Evolutionary conservation across 2,888 invertebrate species (phyloP).

Genomic region (Torymus aiolomorphi): DNA sequence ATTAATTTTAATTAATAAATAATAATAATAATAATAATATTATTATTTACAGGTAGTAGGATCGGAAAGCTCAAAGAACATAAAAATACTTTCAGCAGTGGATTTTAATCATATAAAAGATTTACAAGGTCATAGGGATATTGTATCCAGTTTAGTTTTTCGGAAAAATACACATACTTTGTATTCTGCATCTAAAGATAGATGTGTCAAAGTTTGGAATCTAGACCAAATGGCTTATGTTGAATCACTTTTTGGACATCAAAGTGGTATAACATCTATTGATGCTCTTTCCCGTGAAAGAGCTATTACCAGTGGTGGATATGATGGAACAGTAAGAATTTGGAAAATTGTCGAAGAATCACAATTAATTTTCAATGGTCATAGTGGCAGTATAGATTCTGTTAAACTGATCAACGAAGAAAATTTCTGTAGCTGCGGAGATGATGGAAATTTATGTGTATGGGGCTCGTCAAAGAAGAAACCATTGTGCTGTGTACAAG

Average conservation of each 20-base stretch:
- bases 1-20: neutral
- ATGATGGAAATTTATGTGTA: slow-evolving; percentile 90
- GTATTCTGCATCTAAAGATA: slow-evolving; percentile 87
- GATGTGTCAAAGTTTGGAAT: slow-evolving; percentile 95
- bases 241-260: too few relatives aligned
- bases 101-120: slow-evolving; percentile 86
- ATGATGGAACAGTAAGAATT: slow-evolving; percentile 90
- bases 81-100: slow-evolving; percentile 91
- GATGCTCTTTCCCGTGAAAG: slow-evolving; percentile 92
- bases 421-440: slow-evolving; percentile 93
- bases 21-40: too few relatives aligned
- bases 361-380: slow-evolving; percentile 94
- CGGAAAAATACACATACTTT: slow-evolving; percentile 90
- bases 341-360: slow-evolving; percentile 99
- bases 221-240: slow-evolving; percentile 96
- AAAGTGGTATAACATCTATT: slow-evolving; percentile 89
- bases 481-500: slow-evolving; percentile 92
- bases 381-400: slow-evolving; percentile 88
- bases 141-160: slow-evolving; percentile 88
- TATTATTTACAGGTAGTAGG: slow-evolving; percentile 78
- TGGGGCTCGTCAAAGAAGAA: slow-evolving; percentile 93
- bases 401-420: slow-evolving; percentile 95
- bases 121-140: slow-evolving; percentile 87
- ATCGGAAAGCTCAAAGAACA: too few relatives aligned
- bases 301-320: slow-evolving; percentile 92